phyloP scores from a whole-genome alignment of 2,113 vertebrate species.

The Hippolais icterina region DNA sequence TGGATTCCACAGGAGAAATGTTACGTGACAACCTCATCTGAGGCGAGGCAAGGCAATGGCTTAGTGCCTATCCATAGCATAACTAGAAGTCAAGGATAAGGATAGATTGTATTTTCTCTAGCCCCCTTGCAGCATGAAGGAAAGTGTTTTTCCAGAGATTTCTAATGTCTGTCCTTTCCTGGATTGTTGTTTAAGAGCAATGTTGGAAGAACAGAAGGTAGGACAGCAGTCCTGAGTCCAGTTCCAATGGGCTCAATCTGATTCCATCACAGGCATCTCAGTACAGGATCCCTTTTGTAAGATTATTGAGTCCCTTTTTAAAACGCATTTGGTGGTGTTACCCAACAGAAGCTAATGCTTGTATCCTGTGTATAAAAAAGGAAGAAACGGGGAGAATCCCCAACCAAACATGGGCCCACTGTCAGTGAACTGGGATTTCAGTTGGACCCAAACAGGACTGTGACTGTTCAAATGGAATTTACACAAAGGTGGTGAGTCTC shows the following conservation, averaged over 20 bases:
- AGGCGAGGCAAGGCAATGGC: not conserved
- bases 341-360: not conserved
- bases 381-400: not conserved
- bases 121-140: not conserved
- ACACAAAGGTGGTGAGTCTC: not conserved
- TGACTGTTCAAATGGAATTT: not conserved
- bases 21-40: rapidly evolving
- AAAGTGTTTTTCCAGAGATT: not conserved
- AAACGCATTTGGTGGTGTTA: not conserved
- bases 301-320: not conserved
- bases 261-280: not conserved
- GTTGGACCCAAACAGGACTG: rapidly evolving
- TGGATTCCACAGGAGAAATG: not conserved
- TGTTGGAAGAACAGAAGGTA: not conserved
- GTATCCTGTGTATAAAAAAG: not conserved
- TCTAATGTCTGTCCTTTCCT: not conserved
- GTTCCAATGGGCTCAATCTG: not conserved
- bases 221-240: not conserved
- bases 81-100: not conserved
- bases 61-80: not conserved
- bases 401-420: not conserved
- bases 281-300: not conserved
- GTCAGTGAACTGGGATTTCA: not conserved
- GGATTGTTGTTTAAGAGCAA: not conserved
- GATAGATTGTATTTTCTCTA: not conserved